Percentiles rank a stretch among this genome's conserved stretches.
phyloP scores from a whole-genome alignment of 2,113 vertebrate species.

The Sturnus vulgaris region DNA sequence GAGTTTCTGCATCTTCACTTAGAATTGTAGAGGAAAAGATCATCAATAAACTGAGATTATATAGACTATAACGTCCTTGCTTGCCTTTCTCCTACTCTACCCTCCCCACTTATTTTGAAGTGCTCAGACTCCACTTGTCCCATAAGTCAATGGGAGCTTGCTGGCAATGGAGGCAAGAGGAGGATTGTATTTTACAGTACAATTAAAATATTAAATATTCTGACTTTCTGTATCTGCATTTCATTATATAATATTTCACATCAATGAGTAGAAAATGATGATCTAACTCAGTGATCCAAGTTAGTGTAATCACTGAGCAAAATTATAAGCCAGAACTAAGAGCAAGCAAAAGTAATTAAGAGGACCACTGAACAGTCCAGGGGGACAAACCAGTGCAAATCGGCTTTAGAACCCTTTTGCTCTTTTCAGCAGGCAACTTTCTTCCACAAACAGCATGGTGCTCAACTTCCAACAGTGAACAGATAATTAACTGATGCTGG shows the following conservation, averaged over 20 bases:
- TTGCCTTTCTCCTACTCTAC: background rate
- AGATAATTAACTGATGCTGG: background rate
- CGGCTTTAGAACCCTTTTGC: background rate
- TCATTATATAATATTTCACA: background rate
- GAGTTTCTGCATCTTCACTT: background rate
- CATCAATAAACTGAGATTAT: background rate
- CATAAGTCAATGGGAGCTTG: background rate
- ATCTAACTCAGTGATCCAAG: background rate
- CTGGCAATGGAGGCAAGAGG: background rate
- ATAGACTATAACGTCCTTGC: background rate
- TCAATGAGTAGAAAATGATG: background rate
- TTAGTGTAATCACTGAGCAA: background rate
- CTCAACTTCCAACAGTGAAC: background rate
- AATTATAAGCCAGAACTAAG: background rate
- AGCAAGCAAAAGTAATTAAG: constrained; percentile 1
- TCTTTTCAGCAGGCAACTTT: background rate
- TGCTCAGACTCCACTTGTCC: background rate
- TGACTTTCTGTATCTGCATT: background rate
- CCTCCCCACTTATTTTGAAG: background rate
- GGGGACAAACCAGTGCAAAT: background rate
- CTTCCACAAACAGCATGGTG: background rate
- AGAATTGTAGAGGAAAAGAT: background rate
- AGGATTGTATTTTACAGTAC: background rate
- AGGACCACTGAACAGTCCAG: background rate
- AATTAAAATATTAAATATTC: background rate